Base-by-base conservation (phyloP, 2,113 vertebrate species). In the Urocitellus parryii region DNA sequence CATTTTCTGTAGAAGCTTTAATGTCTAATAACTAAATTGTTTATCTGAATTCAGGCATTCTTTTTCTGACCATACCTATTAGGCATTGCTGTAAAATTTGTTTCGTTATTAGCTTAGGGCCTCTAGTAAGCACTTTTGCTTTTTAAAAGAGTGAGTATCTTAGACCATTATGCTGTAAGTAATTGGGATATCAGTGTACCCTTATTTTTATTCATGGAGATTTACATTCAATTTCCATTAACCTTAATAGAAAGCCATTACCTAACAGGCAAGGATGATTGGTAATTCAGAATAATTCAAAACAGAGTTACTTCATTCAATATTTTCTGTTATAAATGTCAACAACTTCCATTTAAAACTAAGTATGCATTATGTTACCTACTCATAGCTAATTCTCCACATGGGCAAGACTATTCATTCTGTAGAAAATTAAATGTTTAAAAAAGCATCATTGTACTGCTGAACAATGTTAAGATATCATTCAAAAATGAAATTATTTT, bases 171-270 rank as follows among this genome's bases (percentile, higher is more conserved):
- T 58, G 37, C 45, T 45, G 29, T 96, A 70, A 74, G 63, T 86
- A 88, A 86, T 58, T 80, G 72, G 53, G 58, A 82, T 96, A 90
- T 91, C 73, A 87, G 29, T 76, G 58, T 34, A 90, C 27, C n/a
- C 67, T 97, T 91, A 92, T 88, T 92, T 96, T 97, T 92, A 93
- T 97, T 97, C 91, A 90, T 78, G n/a, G 80, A 84, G 53, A 97
- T 96, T 97, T 97, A 92, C 77, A 91, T 95, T 97, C 48, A 63
- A 67, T 92, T 97, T 95, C 85, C 88, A 95, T 96, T 96, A 96
- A 90, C 88, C 22, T 94, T 95, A 96, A 97, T 95, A 97, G 82
- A 25, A 94, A 96, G 42, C 67, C n/a, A 90, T 97, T 97, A 92
- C 76, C 68, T 90, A 93, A 80, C 17, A 83, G 91, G 42, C 76